Evolutionary conservation across 1,140 invertebrate genomes (phyloP), one percentile per base, ranked within the genome.

Genomic region (Ooceraea biroi): DNA sequence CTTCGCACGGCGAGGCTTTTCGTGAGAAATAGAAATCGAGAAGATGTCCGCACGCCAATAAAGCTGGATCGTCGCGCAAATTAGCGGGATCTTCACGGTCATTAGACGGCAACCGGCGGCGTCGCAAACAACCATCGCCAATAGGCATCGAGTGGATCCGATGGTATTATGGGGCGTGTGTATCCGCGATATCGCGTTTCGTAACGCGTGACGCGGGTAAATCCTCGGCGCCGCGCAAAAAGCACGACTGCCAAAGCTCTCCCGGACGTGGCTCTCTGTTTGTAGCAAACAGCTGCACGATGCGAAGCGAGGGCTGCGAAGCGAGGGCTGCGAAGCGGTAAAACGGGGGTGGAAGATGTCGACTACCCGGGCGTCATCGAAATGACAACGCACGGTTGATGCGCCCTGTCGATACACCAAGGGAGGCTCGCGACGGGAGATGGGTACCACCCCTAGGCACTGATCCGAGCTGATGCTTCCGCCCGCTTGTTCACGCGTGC

Each of bases 171-270:
- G 83, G 76, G 82, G 74, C 17, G 83, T 85, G 80, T 80, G 77
- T 83, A 86, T 63, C 36, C 76, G 87, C 82, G 90, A 92, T 92
- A 92, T 92, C 85, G 86, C 86, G 61, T 58, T 36, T 68, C 63
- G 65, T 88, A 84, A 90, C 85, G 90, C 90, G 86, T 89, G 86
- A 91, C 77, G 89, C 68, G 74, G 72, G 86, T 84, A 94, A 94
- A 94, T 94, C 93, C 93, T 92, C 91, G 78, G 57, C 85, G 88
- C 83, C 88, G 86, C 80, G 90, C 92, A 94, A 93, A 94, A 94
- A 93, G 93, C 93, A 94, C 93, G 93, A 88, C 84, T 91, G 89
- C 86, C 82, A 91, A 92, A 93, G 92, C 91, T 91, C 89, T n/a
- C n/a, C 58, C 60, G 80, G 55, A 73, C 57, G 74, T 78, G 80